These are phyloP conservation scores for Hirundo rustica DNA, from an alignment of 2,797 vertebrate genomes.

Conservation along the genomic window DNA sequence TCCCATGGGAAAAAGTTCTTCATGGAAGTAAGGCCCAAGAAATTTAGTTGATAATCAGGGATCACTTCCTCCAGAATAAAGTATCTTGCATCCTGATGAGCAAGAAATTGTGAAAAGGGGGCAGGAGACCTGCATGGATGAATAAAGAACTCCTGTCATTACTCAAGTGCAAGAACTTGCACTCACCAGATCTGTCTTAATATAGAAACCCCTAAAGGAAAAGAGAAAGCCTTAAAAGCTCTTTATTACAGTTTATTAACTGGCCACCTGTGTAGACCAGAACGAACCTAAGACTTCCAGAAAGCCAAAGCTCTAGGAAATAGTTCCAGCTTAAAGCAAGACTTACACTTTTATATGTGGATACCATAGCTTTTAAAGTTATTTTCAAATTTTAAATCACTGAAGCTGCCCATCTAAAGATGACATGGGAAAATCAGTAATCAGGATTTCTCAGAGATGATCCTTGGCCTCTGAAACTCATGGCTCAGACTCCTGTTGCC, in stretches of 20 bases:
- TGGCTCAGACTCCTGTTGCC: not conserved
- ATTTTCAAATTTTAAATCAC: not conserved
- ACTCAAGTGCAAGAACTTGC: not conserved
- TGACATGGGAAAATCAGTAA: not conserved
- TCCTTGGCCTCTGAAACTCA: not conserved
- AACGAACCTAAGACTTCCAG: not conserved
- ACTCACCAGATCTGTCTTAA: not conserved
- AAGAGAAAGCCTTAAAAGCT: not conserved
- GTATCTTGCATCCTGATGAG: not conserved
- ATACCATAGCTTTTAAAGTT: not conserved
- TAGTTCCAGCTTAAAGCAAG: not conserved
- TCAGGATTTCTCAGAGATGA: not conserved
- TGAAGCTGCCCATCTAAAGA: not conserved
- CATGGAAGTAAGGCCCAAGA: not conserved
- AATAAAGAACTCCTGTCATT: not conserved
- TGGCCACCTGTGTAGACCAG: not conserved
- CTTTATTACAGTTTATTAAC: not conserved
- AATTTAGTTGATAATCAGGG: not conserved
- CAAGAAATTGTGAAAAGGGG: not conserved
- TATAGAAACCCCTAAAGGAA: not conserved
- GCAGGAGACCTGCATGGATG: not conserved
- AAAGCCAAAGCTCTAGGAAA: not conserved
- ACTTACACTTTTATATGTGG: not conserved
- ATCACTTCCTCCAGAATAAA: not conserved
- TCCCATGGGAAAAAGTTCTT: not conserved